Conservation (phyloP, 2,113 vertebrate genomes). For the Motacilla tschutschensis region DNA sequence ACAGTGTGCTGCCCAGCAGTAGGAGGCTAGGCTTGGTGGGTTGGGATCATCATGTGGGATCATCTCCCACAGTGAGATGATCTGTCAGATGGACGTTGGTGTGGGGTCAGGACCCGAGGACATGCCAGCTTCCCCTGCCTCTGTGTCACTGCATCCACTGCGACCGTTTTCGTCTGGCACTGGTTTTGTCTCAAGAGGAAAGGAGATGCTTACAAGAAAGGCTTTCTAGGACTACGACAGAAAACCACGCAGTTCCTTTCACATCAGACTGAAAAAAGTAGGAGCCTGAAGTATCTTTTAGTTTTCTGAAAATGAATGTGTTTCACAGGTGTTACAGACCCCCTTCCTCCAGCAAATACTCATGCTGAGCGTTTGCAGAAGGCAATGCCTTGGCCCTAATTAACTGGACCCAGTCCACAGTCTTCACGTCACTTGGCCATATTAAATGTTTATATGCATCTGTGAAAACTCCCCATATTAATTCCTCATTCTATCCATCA, state of each 20-base stretch:
- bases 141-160: rapidly evolving
- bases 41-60: not conserved
- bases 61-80: too few relatives aligned
- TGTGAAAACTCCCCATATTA: not conserved
- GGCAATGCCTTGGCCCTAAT: not conserved
- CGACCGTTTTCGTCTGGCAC: rapidly evolving
- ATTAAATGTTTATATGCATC: not conserved
- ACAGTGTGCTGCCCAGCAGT: not conserved
- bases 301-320: not conserved
- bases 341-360: not conserved
- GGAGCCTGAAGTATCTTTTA: not conserved
- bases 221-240: not conserved
- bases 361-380: not conserved
- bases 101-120: not conserved
- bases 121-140: not conserved
- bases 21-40: not conserved
- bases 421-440: not conserved
- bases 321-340: not conserved
- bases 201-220: not conserved
- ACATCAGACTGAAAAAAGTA: not conserved
- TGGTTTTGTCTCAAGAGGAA: not conserved
- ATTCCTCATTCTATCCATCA: not conserved
- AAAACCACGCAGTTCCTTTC: not conserved
- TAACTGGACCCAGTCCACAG: not conserved
- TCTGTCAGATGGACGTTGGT: not conserved